These are phyloP conservation scores for Gymnocypris eckloni DNA, from an alignment of 2,797 vertebrate genomes.

Conservation along the genomic window DNA sequence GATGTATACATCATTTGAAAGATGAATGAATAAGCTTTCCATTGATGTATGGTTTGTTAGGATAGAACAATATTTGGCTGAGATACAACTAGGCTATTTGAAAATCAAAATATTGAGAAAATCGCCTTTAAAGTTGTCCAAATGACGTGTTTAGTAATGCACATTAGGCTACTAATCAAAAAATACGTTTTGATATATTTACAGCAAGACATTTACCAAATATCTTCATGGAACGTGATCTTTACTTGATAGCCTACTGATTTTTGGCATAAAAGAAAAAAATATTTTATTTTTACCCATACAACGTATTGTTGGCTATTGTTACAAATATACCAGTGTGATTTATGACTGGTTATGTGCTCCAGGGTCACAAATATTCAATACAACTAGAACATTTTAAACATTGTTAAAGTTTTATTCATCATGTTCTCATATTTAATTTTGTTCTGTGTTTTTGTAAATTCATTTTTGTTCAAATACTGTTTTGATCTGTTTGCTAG, in stretches of 20 bases:
- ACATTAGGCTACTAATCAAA: background rate
- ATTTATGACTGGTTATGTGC: background rate
- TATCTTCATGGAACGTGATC: too few species aligned
- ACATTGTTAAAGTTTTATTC: background rate
- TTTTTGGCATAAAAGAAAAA: too few species aligned
- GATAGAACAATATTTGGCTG: background rate
- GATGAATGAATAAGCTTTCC: background rate
- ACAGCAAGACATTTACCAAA: too few species aligned
- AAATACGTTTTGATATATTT: too few species aligned
- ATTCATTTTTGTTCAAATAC: background rate
- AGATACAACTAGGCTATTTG: background rate
- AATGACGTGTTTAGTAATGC: background rate
- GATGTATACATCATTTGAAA: background rate
- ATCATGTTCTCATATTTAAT: background rate
- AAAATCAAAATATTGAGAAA: background rate
- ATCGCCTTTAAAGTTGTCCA: background rate
- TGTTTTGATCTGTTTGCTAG: background rate
- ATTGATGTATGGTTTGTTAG: background rate
- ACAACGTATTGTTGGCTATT: too few species aligned
- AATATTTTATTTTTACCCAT: too few species aligned
- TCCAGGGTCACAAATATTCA: background rate
- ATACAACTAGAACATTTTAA: background rate
- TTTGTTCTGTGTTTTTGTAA: background rate
- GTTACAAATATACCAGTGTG: too few species aligned
- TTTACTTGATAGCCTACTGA: too few species aligned